Evolutionary conservation across 2,888 invertebrate species (phyloP).

Genomic region (Chorisops tibialis): DNA sequence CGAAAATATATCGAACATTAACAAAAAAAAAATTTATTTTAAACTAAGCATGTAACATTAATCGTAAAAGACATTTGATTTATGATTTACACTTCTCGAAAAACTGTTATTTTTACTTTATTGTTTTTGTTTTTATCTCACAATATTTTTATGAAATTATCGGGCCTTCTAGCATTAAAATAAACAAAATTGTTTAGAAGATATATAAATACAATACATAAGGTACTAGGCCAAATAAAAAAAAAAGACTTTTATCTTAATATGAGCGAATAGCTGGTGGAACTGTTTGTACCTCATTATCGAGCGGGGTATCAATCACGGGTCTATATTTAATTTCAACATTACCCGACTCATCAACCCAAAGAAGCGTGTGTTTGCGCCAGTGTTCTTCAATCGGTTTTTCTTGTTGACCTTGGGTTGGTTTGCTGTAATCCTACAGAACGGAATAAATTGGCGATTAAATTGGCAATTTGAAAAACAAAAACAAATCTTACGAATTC

Average conservation of each 20-base stretch:
- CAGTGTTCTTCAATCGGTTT: constrained; percentile 80
- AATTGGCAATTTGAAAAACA: background rate
- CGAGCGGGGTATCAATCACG: constrained; percentile 85
- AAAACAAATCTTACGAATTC: constrained; percentile 60
- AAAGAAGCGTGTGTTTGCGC: constrained; percentile 89
- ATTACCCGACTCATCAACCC: constrained; percentile 65
- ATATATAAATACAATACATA: constrained; percentile 1
- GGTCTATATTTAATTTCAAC: constrained; percentile 79
- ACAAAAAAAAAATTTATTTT: no score
- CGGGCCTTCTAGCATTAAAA: no score
- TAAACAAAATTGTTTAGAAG: no score
- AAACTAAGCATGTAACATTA: no score
- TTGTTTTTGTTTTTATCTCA: no score
- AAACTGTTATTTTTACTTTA: no score
- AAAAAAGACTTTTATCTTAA: constrained; percentile 52
- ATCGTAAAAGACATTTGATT: no score
- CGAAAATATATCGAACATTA: no score
- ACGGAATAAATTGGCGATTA: background rate
- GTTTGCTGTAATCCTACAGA: constrained; percentile 70
- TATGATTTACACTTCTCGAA: no score
- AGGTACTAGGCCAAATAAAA: constrained; percentile 13
- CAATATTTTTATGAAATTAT: no score
- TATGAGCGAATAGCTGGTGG: constrained; percentile 87
- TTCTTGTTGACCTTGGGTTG: constrained; percentile 73
- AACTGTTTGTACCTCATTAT: constrained; percentile 80